Conservation (phyloP, 2,797 vertebrate genomes). For the Lutjanus campechanus region DNA sequence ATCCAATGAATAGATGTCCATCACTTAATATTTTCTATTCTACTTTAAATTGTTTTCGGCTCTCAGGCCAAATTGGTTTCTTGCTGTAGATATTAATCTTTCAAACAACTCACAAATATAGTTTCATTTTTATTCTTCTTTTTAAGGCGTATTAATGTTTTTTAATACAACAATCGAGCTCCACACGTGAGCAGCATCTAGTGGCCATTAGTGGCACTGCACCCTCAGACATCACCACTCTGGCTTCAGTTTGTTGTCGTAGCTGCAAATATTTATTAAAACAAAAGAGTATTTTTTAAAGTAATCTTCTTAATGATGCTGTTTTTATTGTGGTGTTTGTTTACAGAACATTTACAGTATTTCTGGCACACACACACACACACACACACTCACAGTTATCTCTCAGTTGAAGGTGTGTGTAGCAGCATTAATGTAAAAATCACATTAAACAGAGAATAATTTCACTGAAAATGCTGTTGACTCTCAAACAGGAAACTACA, state of each 20-base stretch:
- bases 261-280: background rate
- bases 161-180: too few relatives aligned
- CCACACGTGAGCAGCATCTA: background rate
- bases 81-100: too few relatives aligned
- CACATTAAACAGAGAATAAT: conserved; percentile 15
- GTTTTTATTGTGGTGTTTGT: background rate
- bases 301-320: background rate
- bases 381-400: background rate
- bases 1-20: too few relatives aligned
- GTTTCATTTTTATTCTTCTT: too few relatives aligned
- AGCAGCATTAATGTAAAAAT: conserved; percentile 40
- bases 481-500: conserved; percentile 56
- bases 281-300: background rate
- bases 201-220: conserved; percentile 17
- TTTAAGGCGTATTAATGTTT: too few relatives aligned
- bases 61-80: too few relatives aligned
- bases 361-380: background rate
- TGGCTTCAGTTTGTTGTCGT: background rate
- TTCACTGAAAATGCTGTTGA: conserved; percentile 47
- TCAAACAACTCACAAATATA: too few relatives aligned
- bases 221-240: background rate
- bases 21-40: too few relatives aligned
- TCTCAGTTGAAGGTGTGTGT: conserved; percentile 3
- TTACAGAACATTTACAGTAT: background rate
- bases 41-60: too few relatives aligned